phyloP scores from a whole-genome alignment of 2,888 invertebrate genomes.

The Siphlonurus alternatus region DNA sequence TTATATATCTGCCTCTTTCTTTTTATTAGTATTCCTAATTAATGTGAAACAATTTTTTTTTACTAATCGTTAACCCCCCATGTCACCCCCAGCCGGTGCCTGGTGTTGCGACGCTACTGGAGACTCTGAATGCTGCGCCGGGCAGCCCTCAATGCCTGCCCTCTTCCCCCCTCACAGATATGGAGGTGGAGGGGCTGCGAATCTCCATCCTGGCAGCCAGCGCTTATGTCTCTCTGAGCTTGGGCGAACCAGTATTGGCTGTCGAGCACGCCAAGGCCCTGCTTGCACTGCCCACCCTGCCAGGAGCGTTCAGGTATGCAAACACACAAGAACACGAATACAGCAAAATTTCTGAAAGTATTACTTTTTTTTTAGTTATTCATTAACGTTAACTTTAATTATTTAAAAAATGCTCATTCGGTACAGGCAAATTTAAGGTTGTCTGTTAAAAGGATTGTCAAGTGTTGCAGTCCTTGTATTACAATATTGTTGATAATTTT shows the following conservation, averaged over 20 bases:
- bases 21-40: too few relatives aligned
- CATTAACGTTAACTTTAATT: conserved; percentile 5
- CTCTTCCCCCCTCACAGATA: background rate
- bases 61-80: too few relatives aligned
- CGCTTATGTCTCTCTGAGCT: conserved; percentile 67
- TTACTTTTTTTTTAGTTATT: background rate
- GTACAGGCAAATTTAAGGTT: conserved; percentile 1
- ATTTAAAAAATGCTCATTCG: background rate
- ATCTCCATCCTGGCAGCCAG: conserved; percentile 54
- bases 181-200: conserved; percentile 21
- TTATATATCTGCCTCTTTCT: too few relatives aligned
- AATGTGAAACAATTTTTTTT: too few relatives aligned
- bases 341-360: background rate
- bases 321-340: conserved; percentile 4
- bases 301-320: conserved; percentile 49
- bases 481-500: too few relatives aligned
- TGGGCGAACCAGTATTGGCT: conserved; percentile 69
- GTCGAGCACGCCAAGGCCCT: conserved; percentile 60
- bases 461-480: too few relatives aligned
- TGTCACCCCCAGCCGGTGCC: background rate
- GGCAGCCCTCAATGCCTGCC: background rate
- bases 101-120: background rate
- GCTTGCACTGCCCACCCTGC: conserved; percentile 50
- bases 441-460: background rate
- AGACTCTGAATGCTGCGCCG: background rate